Evolutionary conservation across 2,797 vertebrate genomes (phyloP), one percentile per base, ranked within the genome.

Genomic region (Loriculus beryllinus): DNA sequence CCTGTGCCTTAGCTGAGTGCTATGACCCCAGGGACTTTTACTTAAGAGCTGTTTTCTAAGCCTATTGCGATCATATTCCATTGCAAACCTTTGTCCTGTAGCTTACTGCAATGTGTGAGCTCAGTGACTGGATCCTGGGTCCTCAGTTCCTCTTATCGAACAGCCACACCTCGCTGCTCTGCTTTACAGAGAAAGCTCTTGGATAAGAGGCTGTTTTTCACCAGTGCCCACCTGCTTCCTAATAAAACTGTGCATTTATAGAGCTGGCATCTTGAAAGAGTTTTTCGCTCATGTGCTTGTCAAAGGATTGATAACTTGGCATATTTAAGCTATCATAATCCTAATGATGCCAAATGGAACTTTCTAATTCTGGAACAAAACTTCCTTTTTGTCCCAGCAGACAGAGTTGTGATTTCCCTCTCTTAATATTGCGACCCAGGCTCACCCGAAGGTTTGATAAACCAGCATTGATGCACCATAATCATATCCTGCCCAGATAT

Each of bases 21-120:
- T 85, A 20, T 84, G 71, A 92, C 42, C 42, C 1, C 1, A 39
- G 0, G 54, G 51, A 89, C 56, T 52, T 87, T 74, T 54, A 54
- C 14, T 76, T 90, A 69, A 35, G 60, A 77, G 43, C 22, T 56
- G 3, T 88, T 95, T 93, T 76, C 82, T 67, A 72, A 51, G 42
- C n/a, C 21, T 75, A 35, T 47, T 80, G 82, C 76, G 81, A 7
- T 76, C 71, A 17, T 29, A 72, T 63, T 94, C 88, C 74, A 76
- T 51, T 76, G 70, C 35, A 95, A 92, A 95, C 77, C 94, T 93
- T 96, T 96, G 93, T 82, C 85, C 94, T 59, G 12, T 59, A 67
- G 54, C 37, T 86, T 82, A 63, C 48, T 86, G 82, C 60, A 87
- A 74, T 0, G 3, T 80, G 59, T 70, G 72, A 83, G 9, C 93